phyloP scores from a whole-genome alignment of 2,888 invertebrate species.

The Myathropa florea region DNA sequence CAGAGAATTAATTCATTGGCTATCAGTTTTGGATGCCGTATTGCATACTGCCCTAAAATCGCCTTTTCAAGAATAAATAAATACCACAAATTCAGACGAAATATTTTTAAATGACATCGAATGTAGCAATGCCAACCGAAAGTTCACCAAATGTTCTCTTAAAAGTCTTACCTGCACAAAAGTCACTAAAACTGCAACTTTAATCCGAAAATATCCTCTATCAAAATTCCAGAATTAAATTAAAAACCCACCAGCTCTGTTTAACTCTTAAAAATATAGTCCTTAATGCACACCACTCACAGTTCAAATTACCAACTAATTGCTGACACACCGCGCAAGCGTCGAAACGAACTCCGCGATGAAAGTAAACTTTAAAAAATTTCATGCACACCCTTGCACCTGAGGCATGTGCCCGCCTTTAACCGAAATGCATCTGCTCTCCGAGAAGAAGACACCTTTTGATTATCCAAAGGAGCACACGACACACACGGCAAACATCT shows the following conservation, averaged over 20 bases:
- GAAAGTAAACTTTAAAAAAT: neutral
- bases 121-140: no score
- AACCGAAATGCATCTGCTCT: conserved; percentile 39
- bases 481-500: conserved; percentile 11
- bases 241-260: neutral
- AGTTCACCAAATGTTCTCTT: no score
- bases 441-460: conserved; percentile 11
- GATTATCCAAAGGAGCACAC: conserved; percentile 26
- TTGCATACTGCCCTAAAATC: no score
- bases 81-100: no score
- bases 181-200: neutral
- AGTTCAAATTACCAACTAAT: conserved; percentile 13
- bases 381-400: neutral
- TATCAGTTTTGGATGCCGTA: no score
- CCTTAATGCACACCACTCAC: neutral
- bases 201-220: neutral
- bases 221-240: neutral
- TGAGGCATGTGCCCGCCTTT: conserved; percentile 7
- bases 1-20: no score
- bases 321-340: neutral
- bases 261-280: neutral
- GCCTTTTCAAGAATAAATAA: no score
- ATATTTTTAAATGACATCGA: no score
- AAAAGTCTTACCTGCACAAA: neutral
- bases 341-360: neutral